These are phyloP conservation scores for Probosciger aterrimus DNA, from an alignment of 2,113 vertebrate species.

Conservation along the genomic window DNA sequence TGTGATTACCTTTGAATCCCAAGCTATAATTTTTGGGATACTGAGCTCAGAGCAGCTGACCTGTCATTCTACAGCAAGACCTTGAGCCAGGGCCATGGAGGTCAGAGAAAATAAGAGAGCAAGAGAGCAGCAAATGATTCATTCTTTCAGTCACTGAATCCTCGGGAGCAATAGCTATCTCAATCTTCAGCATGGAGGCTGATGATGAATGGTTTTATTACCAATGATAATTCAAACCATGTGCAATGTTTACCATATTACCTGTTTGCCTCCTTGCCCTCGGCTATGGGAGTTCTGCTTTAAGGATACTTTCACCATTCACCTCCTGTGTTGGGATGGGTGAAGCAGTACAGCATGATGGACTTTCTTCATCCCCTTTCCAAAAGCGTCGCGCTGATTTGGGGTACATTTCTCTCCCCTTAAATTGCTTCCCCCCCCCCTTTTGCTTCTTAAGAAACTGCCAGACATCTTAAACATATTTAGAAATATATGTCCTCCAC, in stretches of 20 bases:
- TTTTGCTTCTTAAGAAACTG: not conserved
- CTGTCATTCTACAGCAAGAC: not conserved
- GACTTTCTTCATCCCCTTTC: not conserved
- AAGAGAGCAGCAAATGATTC: not conserved
- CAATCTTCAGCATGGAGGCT: not conserved
- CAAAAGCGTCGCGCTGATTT: not conserved
- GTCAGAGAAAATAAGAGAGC: not conserved
- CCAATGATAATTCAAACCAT: conserved; percentile 24
- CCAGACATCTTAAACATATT: conserved; percentile 52
- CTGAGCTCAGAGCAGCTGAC: not conserved
- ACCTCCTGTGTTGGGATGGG: not conserved
- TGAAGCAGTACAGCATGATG: not conserved
- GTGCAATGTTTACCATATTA: not conserved
- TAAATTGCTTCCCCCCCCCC: not conserved
- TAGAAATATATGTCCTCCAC: conserved; percentile 4
- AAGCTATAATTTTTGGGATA: not conserved
- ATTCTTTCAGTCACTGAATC: conserved; percentile 10
- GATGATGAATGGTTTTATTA: conserved; percentile 37
- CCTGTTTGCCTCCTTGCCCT: not conserved
- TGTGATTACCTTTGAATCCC: not conserved
- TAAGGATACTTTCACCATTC: not conserved
- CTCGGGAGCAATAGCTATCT: not conserved
- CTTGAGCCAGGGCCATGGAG: not conserved
- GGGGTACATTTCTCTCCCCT: not conserved
- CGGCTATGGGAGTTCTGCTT: not conserved